Evolutionary conservation across 2,797 vertebrate species (phyloP).

Genomic region (Poecilia wingei): DNA sequence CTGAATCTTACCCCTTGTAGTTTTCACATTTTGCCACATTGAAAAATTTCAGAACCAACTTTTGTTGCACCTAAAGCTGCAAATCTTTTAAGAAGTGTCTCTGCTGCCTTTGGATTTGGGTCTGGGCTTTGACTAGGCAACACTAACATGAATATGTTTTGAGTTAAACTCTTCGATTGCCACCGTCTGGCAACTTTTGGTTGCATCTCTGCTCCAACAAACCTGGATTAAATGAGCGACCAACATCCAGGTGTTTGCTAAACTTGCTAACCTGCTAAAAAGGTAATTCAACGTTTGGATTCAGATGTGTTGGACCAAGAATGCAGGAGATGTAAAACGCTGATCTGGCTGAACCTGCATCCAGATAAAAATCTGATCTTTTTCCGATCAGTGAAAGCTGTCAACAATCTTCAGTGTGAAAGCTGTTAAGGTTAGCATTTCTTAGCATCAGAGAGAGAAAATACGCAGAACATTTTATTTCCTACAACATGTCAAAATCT

Average conservation of each 20-base stretch:
- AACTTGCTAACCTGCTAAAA: neutral
- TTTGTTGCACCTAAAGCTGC: neutral
- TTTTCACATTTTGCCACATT: neutral
- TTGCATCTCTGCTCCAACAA: neutral
- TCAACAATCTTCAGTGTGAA: neutral
- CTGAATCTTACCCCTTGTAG: neutral
- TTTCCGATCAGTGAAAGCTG: neutral
- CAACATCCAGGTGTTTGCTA: neutral
- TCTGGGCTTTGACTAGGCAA: neutral
- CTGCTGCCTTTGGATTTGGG: neutral
- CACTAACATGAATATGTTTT: neutral
- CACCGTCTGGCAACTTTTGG: neutral
- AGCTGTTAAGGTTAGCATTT: neutral
- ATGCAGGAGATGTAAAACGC: neutral
- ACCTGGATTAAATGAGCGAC: neutral
- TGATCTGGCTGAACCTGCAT: neutral
- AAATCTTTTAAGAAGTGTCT: neutral
- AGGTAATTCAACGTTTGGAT: neutral
- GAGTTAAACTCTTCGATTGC: neutral
- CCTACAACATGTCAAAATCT: neutral
- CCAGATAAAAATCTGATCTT: neutral
- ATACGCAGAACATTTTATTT: neutral
- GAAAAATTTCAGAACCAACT: neutral
- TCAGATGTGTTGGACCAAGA: neutral
- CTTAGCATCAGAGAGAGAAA: neutral